These are phyloP conservation scores for Endotricha flammealis DNA, from an alignment of 2,888 invertebrate genomes.

Conservation along the genomic window DNA sequence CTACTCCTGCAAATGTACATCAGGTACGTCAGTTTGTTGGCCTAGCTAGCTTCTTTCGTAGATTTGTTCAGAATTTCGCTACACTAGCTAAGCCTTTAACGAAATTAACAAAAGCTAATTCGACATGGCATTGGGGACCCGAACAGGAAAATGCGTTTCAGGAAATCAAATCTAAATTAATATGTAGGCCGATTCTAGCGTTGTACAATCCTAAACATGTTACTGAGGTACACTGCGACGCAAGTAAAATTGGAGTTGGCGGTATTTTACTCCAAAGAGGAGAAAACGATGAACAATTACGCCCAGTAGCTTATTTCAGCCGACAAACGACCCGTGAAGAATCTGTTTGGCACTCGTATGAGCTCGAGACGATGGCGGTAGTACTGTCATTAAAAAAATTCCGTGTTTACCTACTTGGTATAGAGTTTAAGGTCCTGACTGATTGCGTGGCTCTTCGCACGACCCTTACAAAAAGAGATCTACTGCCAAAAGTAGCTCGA, in stretches of 20 bases:
- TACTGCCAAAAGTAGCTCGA: conserved; percentile 10
- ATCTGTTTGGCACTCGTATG: conserved; percentile 21
- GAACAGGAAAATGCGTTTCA: conserved; percentile 16
- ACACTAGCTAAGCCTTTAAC: conserved; percentile 19
- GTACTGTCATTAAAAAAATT: conserved; percentile 12
- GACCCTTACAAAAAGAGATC: conserved; percentile 11
- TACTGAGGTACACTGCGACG: conserved; percentile 21
- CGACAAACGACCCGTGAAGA: conserved; percentile 23
- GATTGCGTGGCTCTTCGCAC: conserved; percentile 11
- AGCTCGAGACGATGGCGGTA: conserved; percentile 22
- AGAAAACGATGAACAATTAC: neutral
- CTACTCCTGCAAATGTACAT: conserved; percentile 27
- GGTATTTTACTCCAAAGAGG: conserved; percentile 15
- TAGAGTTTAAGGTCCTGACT: conserved; percentile 4
- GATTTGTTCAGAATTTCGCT: conserved; percentile 22
- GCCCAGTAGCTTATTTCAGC: conserved; percentile 20
- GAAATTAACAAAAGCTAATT: conserved; percentile 13
- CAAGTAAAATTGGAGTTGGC: conserved; percentile 18
- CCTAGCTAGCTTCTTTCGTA: no score
- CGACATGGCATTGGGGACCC: conserved; percentile 15
- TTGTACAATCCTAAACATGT: conserved; percentile 27
- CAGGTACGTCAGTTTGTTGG: conserved; percentile 32
- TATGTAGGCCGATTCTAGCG: conserved; percentile 22
- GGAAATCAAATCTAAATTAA: conserved; percentile 14
- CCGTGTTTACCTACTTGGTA: conserved; percentile 9